These are phyloP conservation scores for Polia nebulosa DNA, from an alignment of 2,888 invertebrate genomes.

Conservation along the genomic window DNA sequence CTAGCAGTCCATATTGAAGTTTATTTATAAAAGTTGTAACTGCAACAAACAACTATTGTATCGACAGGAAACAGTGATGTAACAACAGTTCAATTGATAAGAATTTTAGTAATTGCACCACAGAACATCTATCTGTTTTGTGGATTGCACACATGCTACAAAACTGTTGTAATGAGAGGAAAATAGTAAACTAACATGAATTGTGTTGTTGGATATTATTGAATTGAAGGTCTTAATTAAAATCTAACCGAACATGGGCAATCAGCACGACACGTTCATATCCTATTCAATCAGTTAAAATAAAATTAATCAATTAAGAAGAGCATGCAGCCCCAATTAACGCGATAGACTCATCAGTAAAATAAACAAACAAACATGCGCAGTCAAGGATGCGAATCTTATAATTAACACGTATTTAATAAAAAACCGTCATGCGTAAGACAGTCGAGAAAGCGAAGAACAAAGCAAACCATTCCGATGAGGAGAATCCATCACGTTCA, in stretches of 20 bases:
- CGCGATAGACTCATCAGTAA: constrained; percentile 7
- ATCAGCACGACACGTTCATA: neutral
- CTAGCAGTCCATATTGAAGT: neutral
- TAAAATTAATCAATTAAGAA: constrained; percentile 16
- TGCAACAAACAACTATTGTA: neutral
- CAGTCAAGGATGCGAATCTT: constrained; percentile 28
- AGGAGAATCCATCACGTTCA: constrained; percentile 67
- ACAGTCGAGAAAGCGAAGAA: constrained; percentile 64
- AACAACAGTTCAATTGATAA: constrained; percentile 29
- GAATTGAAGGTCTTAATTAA: constrained; percentile 11
- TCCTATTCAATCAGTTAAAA: constrained; percentile 9
- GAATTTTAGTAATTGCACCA: constrained; percentile 17
- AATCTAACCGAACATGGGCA: constrained; percentile 4
- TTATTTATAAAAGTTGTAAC: neutral
- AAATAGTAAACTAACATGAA: too few species aligned
- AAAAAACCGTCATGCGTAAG: constrained; percentile 39
- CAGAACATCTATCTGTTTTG: too few species aligned
- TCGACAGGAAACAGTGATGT: constrained; percentile 7
- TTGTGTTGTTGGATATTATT: neutral
- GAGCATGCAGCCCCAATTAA: constrained; percentile 9
- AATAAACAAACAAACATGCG: constrained; percentile 45
- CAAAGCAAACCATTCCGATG: constrained; percentile 62
- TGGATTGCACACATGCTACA: neutral
- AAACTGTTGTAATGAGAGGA: too few species aligned
- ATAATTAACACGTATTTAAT: constrained; percentile 24